Percentiles rank a stretch among this genome's conserved stretches.
Evolutionary conservation across 2,113 vertebrate species (phyloP).

Genomic region (Fulica atra): DNA sequence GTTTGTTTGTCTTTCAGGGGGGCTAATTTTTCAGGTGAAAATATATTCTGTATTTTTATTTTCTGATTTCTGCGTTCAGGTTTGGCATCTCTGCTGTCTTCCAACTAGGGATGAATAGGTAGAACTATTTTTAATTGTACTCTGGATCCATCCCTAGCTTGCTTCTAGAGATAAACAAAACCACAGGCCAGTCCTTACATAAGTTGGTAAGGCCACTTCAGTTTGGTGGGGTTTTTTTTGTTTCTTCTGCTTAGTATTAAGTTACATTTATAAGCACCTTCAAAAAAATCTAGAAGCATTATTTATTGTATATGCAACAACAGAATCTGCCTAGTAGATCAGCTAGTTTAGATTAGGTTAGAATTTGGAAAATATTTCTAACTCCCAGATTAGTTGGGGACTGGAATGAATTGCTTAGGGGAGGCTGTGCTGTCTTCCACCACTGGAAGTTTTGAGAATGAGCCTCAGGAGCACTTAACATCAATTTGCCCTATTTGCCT

Average conservation of each 20-base stretch:
- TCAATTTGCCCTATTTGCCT: not conserved
- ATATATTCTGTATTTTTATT: not conserved
- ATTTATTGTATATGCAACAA: not conserved
- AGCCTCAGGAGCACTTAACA: not conserved
- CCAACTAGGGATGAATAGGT: not conserved
- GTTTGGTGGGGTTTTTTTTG: not conserved
- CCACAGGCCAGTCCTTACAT: constrained; percentile 32
- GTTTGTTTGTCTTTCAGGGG: not conserved
- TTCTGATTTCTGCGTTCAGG: constrained; percentile 7
- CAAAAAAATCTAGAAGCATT: not conserved
- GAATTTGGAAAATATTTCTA: not conserved
- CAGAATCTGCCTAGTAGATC: not conserved
- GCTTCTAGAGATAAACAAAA: constrained; percentile 37
- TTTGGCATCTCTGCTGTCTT: not conserved
- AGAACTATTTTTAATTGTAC: constrained; percentile 15
- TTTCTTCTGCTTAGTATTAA: not conserved
- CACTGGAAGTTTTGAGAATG: not conserved
- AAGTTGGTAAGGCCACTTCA: not conserved
- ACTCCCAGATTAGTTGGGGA: not conserved
- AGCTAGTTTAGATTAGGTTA: not conserved
- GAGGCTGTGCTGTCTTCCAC: not conserved
- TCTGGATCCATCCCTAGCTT: not conserved
- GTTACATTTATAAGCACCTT: not conserved
- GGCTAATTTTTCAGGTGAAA: not conserved
- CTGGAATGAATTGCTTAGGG: not conserved